Evolutionary conservation across 2,113 vertebrate genomes (phyloP).

Genomic region (Hiodon tergisus): DNA sequence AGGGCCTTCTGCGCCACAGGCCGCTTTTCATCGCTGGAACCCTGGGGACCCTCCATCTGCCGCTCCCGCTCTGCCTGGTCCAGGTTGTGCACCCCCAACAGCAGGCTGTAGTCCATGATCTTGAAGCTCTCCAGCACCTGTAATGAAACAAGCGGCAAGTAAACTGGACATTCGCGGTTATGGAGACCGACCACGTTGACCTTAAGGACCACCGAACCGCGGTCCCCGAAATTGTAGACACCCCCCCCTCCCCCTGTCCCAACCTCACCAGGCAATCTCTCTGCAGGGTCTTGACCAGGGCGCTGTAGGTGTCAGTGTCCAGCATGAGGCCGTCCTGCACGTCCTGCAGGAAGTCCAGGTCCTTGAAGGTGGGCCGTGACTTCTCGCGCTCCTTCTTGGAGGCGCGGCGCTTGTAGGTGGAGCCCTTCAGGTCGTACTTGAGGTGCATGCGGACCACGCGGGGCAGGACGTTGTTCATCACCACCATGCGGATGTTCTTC

Average conservation of each 20-base stretch:
- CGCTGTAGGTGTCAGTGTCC: constrained; percentile 86
- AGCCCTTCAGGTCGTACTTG: constrained; percentile 95
- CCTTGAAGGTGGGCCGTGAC: constrained; percentile 86
- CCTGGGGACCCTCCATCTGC: constrained; percentile 78
- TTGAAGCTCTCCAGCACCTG: constrained; percentile 98
- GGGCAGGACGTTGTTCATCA: constrained; percentile 97
- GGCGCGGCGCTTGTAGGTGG: constrained; percentile 91
- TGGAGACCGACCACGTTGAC: too few species aligned
- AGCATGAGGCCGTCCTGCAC: constrained; percentile 83
- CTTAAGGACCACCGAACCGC: too few species aligned
- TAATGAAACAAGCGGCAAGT: not conserved
- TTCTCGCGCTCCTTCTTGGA: constrained; percentile 96
- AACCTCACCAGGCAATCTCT: constrained; percentile 90
- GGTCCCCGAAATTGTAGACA: too few species aligned
- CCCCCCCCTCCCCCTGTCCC: not conserved
- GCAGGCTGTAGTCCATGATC: constrained; percentile 98
- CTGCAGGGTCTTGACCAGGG: constrained; percentile 87
- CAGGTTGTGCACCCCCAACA: constrained; percentile 94
- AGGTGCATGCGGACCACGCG: constrained; percentile 94
- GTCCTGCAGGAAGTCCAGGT: constrained; percentile 96
- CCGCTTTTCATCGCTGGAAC: constrained; percentile 79
- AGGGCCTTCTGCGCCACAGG: constrained; percentile 92
- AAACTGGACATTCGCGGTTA: not conserved
- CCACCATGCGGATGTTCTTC: constrained; percentile 95
- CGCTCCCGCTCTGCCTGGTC: constrained; percentile 87